Evolutionary conservation across 64 coral and sea anemone species (phyloP), one percentile per base, ranked within the genome.

Genomic region (Montipora cactus): DNA sequence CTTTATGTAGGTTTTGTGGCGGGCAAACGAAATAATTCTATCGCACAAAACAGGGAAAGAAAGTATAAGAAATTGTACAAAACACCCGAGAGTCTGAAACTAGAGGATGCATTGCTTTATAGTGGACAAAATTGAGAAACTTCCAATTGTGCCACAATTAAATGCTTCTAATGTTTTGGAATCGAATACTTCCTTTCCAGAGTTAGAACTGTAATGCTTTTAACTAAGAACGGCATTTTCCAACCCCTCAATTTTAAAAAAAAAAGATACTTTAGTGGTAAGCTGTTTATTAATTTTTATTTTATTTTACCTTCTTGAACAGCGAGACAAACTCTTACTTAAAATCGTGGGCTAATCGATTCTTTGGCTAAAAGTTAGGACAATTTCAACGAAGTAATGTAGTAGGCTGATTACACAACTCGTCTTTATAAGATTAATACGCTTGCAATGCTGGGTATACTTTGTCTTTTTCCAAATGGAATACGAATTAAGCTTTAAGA

Each of bases 381-480:
- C 71, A 70, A 86, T 86, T 86, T 71, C 64, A 53, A 84, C 44
- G 37, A 58, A 67, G 47, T 68, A 83, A 81, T 62, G 37, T 37
- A 37, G 37, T 59, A 83, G 12, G 25, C 58, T 86, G 70, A 71
- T 86, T 86, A 86, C 82, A 86, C 61, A 66, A 68, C 45, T 15
- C 9, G 82, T 86, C 62, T 86, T 68, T 86, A 86, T 13, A 7
- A 44, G 68, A n/a, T 23, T 71, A 16, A 71, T 72, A 11, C 45
- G 66, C 46, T 46, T 16, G 64, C 44, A n/a, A 86, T 71, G 72
- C 71, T n/a, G 49, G 89, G 4, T 74, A 37, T 37, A 55, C 73
- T 82, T 76, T 73, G 89, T 91, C 67, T 80, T 69, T 16, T 10
- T 53, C 28, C 70, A 91, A 81, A 91, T 91, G 67, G 78, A 82